phyloP scores from a whole-genome alignment of 2,888 invertebrate genomes.

The Heliconius charithonia region DNA sequence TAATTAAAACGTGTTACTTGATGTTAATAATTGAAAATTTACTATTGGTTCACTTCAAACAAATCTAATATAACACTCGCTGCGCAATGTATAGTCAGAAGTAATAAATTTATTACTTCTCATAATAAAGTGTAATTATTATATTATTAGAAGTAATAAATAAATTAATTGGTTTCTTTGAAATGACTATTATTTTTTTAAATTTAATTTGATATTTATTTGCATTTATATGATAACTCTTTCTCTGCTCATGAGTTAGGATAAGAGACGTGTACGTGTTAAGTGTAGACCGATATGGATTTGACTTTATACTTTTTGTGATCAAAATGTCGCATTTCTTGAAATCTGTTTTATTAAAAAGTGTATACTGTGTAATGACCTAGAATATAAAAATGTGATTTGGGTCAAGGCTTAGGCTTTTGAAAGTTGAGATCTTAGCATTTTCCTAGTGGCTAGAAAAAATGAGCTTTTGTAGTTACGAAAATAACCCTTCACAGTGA shows the following conservation, averaged over 20 bases:
- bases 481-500: slow-evolving; percentile 22
- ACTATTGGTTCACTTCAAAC: background rate
- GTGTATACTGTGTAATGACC: slow-evolving; percentile 28
- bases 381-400: slow-evolving; percentile 29
- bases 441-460: slow-evolving; percentile 34
- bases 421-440: slow-evolving; percentile 32
- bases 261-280: background rate
- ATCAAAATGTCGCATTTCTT: slow-evolving; percentile 12
- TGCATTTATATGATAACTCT: background rate
- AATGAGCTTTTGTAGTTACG: slow-evolving; percentile 31
- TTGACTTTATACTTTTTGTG: background rate
- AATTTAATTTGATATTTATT: background rate
- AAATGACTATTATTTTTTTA: background rate
- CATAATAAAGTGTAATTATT: too few relatives aligned
- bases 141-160: background rate
- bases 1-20: background rate
- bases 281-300: background rate
- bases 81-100: background rate
- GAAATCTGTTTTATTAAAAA: slow-evolving; percentile 12
- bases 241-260: background rate
- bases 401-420: slow-evolving; percentile 41
- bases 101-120: background rate
- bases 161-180: background rate
- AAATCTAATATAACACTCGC: background rate
- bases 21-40: background rate